Base-by-base conservation (phyloP, 92 coral and sea anemone genomes). In the Micromussa lordhowensis region DNA sequence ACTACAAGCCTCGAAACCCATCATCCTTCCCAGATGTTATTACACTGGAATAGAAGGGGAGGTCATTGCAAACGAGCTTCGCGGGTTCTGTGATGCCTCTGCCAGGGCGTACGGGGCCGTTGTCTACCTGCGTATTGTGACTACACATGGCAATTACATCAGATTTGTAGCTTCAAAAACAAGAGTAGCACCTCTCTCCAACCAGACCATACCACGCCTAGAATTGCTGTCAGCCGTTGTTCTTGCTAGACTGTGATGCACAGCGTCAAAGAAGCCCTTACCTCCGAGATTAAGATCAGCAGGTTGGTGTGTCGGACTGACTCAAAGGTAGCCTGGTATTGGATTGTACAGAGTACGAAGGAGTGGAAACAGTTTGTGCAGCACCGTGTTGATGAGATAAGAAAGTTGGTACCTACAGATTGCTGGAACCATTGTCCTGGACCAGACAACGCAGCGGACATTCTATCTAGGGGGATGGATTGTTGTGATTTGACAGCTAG, bases 21-120 rank as follows among this genome's bases (percentile, higher is more conserved):
- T 79, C n/a, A 19, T 6, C 17, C 51, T 79, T 7, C 16, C 40
- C 26, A 79, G 72, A 55, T 79, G 72, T 12, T 79, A 79, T 61
- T 79, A 48, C 29, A 51, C 30, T 0, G 61, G 10, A 0, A 38
- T 54, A 40, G 15, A 12, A 31, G 68, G 48, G 28, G 59, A 77
- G 15, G 63, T 78, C 1, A 28, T 78, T n/a, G n/a, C n/a, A n/a
- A n/a, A n/a, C n/a, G n/a, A n/a, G n/a, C n/a, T n/a, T 14, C 69
- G 75, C n/a, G 83, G 87, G 32, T 75, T 83, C 36, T 88, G 91
- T 28, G 88, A 88, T 68, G 86, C 92, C 10, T 85, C 87, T 24
- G 59, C 35, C 16, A 57, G 10, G 35, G 79, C 30, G 3, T 87
- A 79, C 10, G 85, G 84, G 0, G 83, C 84, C 0, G 80, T 87